Evolutionary conservation across 2,888 invertebrate genomes (phyloP), one percentile per base, ranked within the genome.

Genomic region (Tortricodes alternella): DNA sequence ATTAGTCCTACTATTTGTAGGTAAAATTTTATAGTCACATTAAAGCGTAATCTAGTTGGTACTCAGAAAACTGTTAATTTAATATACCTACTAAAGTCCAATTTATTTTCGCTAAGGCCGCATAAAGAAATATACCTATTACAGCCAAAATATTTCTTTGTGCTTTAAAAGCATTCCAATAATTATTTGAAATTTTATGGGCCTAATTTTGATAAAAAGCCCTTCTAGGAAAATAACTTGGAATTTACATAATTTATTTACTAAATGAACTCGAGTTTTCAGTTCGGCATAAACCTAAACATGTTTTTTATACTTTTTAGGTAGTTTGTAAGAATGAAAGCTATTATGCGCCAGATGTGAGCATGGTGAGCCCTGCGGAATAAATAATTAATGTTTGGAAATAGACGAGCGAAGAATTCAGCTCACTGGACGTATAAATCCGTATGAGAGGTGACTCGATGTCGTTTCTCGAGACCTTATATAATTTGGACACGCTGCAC

Each of bases 371-470:
- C 57, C 57, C 58, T 59, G 59, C 50, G 24, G n/a, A n/a, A n/a
- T n/a, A 23, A 52, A 62, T 66, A 65, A 70, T 73, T 69, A 70
- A 66, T 71, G 65, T 60, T 64, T 62, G 61, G 66, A 63, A 66
- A 67, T 68, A n/a, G n/a, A n/a, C n/a, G n/a, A n/a, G n/a, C n/a
- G n/a, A n/a, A n/a, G n/a, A n/a, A n/a, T n/a, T n/a, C n/a, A n/a
- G n/a, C n/a, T n/a, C n/a, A n/a, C n/a, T n/a, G n/a, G n/a, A n/a
- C n/a, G n/a, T n/a, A n/a, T n/a, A n/a, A n/a, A n/a, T n/a, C n/a
- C n/a, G n/a, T n/a, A n/a, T n/a, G n/a, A n/a, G n/a, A n/a, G n/a
- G n/a, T n/a, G n/a, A n/a, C n/a, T n/a, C n/a, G n/a, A n/a, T n/a
- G n/a, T n/a, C n/a, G n/a, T n/a, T n/a, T n/a, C n/a, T n/a, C n/a